Conservation (phyloP, 1,140 invertebrate species). For the Chlorops oryzae region DNA sequence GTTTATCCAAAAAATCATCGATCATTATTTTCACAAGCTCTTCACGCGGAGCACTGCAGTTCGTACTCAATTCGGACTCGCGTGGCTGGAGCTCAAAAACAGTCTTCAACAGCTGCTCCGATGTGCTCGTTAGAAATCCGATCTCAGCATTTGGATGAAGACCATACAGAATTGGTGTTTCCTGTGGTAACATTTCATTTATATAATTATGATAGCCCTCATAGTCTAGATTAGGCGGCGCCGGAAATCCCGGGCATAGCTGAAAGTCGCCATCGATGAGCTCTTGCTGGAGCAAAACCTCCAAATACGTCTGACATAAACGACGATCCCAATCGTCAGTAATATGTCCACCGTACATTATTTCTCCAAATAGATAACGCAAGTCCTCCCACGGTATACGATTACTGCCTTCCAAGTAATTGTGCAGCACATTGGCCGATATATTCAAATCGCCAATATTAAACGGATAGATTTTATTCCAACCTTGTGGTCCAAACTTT, state of each 20-base stretch:
- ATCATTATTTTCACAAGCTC: constrained; percentile 78
- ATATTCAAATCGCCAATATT: constrained; percentile 87
- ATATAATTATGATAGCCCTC: constrained; percentile 84
- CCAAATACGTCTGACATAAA: constrained; percentile 80
- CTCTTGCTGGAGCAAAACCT: constrained; percentile 80
- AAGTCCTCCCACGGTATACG: constrained; percentile 90
- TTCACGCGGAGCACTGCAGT: constrained; percentile 68
- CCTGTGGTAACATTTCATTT: constrained; percentile 76
- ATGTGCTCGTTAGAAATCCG: constrained; percentile 80
- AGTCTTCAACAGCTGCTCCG: constrained; percentile 81
- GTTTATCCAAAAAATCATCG: constrained; percentile 84
- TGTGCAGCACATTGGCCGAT: constrained; percentile 83
- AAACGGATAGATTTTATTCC: constrained; percentile 84
- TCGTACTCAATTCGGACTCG: constrained; percentile 69
- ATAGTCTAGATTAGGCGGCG: constrained; percentile 84
- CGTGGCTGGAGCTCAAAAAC: constrained; percentile 90
- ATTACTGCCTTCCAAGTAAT: constrained; percentile 87
- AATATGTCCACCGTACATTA: constrained; percentile 96
- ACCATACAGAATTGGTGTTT: constrained; percentile 87
- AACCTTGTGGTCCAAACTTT: constrained; percentile 93
- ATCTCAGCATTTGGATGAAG: constrained; percentile 95
- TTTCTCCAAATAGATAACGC: constrained; percentile 89
- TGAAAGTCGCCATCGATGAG: constrained; percentile 80
- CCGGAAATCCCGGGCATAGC: constrained; percentile 75
- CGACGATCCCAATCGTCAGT: constrained; percentile 93